Base-by-base conservation (phyloP, 2,113 vertebrate species). In the Urocolius indicus region DNA sequence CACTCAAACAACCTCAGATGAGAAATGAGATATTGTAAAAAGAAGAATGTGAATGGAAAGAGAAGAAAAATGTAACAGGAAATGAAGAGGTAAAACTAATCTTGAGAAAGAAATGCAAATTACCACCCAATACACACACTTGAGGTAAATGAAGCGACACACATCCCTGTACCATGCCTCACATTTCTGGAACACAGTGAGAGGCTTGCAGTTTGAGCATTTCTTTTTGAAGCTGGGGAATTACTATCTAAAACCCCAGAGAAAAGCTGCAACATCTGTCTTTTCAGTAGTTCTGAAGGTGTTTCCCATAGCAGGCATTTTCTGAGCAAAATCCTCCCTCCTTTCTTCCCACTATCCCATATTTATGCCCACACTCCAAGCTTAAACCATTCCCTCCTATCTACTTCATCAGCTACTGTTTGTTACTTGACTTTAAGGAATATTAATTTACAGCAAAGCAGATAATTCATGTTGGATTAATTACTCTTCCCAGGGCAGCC, bases 11-110 rank as follows among this genome's bases (percentile, higher is more conserved):
- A 19, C 30, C 23, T 10, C 45, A 5, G 34, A 55, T 23, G 46
- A 81, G 38, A 21, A 48, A 41, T 17, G 1, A 5, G 38, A 46
- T 15, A n/a, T 29, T 34, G 71, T 38, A 49, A 4, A 11, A 16
- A 30, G 30, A 29, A 4, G 32, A 48, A 51, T 1, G 1, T 2
- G 18, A 62, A 6, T 6, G 4, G 24, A 27, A 34, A 16, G 11
- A 9, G 76, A 32, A 24, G 22, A 85, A 61, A 19, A 27, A 57
- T 26, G 10, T 41, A 32, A n/a, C 49, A 61, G 45, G 57, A 94
- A 62, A 55, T 13, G 9, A 6, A 65, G 86, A 65, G 7, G 5
- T 22, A 65, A 26, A 89, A 62, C 9, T 27, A 7, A 68, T 21
- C 21, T 32, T 30, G 66, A 81, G 52, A 58, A 94, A 59, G 9